Evolutionary conservation across 2,797 vertebrate genomes (phyloP), one percentile per base, ranked within the genome.

Genomic region (Aotus griseimembra): DNA sequence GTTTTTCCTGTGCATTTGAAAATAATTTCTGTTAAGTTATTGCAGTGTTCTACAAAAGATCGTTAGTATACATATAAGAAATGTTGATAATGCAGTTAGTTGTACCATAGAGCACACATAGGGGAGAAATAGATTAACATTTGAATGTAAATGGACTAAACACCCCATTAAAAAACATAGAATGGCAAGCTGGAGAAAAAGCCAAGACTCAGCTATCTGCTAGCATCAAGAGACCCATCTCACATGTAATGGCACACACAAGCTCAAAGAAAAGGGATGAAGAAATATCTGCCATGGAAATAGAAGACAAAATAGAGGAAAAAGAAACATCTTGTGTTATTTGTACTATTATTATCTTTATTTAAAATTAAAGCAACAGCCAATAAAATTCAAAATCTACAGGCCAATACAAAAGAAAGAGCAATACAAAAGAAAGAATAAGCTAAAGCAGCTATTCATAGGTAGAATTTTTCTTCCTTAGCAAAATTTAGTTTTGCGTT

Each of bases 11-110:
- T 80, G 28, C 33, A 48, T 89, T 88, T 83, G 22, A 84, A 96
- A 96, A 67, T 82, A 92, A 61, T 79, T 93, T 93, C 1, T 91
- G 50, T 88, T 72, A 13, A 58, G 24, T 93, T 87, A 67, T 82
- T 80, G 61, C 1, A 48, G 6, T 93, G 1, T 90, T 94, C 64
- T 85, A 15, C 41, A 81, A 93, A 50, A 81, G 28, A 46, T 39
- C 70, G 82, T 90, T 80, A 80, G 5, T 0, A 46, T 73, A 41
- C 6, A 2, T 55, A 46, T 30, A 22, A 91, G 15, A 14, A 87
- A 44, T 57, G 14, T 73, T 41, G 88, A 48, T 89, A 80, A 52
- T n/a, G 24, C 2, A 58, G 3, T 79, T 73, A 73, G 8, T 12
- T 77, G 9, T 57, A 61, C 7, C 36, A 82, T 58, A 89, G 33